A percentile compares a stretch with the other conserved stretches of the same genome.
phyloP scores from a whole-genome alignment of 2,888 invertebrate species.

The Rhaphigaster nebulosa region DNA sequence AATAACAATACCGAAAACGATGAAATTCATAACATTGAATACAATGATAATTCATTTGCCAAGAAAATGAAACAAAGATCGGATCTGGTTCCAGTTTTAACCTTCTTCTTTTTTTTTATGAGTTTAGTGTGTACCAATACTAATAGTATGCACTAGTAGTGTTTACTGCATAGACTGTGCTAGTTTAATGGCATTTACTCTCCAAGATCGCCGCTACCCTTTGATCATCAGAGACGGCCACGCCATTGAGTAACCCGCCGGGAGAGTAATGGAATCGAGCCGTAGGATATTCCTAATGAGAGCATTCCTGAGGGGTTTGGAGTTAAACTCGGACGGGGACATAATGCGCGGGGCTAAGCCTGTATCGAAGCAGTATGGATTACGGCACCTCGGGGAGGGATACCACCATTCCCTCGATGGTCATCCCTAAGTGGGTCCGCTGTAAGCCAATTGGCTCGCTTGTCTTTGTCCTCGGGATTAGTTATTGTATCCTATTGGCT shows the following conservation, averaged over 20 bases:
- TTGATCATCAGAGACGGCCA: neutral
- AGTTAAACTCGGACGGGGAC: neutral
- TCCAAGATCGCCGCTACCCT: neutral
- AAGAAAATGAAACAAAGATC: no score
- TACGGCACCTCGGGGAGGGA: neutral
- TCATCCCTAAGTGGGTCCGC: neutral
- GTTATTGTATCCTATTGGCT: neutral
- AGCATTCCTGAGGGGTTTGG: neutral
- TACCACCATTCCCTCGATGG: neutral
- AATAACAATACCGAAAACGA: no score
- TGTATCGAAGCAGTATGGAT: neutral
- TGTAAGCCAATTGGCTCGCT: conserved; percentile 1
- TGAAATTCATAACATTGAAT: no score
- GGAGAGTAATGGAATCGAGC: neutral
- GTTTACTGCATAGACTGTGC: no score
- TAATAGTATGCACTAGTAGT: no score
- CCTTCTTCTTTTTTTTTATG: no score
- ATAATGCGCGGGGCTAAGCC: neutral
- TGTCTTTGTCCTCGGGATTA: neutral
- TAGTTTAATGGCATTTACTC: neutral
- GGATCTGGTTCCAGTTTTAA: no score
- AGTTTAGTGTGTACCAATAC: no score
- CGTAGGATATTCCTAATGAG: conserved; percentile 1
- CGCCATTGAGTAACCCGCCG: neutral
- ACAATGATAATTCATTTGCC: no score